phyloP scores from a whole-genome alignment of 2,113 vertebrate genomes.

The Cyanoderma ruficeps region DNA sequence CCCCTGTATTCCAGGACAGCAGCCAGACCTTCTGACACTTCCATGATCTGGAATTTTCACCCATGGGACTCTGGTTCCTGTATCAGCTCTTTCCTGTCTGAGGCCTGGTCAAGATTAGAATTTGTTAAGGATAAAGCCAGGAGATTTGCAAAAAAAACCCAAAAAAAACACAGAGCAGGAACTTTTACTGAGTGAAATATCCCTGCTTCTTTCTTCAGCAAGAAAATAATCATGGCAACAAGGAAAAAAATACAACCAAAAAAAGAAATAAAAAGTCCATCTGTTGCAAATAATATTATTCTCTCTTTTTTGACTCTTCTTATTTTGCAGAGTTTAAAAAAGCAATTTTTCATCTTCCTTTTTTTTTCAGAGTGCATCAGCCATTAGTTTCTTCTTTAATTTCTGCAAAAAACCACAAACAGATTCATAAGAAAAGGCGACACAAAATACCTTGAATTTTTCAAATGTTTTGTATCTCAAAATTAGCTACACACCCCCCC shows the following conservation, averaged over 20 bases:
- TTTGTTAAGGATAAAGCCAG: neutral
- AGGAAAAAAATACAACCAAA: neutral
- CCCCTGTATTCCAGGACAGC: neutral
- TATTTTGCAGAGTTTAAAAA: neutral
- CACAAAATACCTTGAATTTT: neutral
- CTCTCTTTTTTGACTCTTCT: neutral
- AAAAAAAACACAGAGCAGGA: neutral
- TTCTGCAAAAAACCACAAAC: neutral
- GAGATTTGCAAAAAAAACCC: neutral
- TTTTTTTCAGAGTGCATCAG: neutral
- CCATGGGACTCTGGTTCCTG: neutral
- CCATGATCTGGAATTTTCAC: neutral
- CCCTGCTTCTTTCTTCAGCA: conserved; percentile 23
- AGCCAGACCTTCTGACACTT: neutral
- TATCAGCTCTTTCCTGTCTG: neutral
- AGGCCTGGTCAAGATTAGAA: neutral
- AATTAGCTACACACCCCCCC: neutral
- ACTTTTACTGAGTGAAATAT: neutral
- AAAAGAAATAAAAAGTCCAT: neutral
- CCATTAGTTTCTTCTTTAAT: neutral
- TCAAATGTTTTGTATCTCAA: neutral
- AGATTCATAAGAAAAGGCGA: neutral
- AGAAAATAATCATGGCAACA: neutral
- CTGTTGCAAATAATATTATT: neutral
- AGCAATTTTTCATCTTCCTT: neutral